These are phyloP conservation scores for Cebus imitator DNA, from an alignment of 2,113 vertebrate species.

Conservation along the genomic window DNA sequence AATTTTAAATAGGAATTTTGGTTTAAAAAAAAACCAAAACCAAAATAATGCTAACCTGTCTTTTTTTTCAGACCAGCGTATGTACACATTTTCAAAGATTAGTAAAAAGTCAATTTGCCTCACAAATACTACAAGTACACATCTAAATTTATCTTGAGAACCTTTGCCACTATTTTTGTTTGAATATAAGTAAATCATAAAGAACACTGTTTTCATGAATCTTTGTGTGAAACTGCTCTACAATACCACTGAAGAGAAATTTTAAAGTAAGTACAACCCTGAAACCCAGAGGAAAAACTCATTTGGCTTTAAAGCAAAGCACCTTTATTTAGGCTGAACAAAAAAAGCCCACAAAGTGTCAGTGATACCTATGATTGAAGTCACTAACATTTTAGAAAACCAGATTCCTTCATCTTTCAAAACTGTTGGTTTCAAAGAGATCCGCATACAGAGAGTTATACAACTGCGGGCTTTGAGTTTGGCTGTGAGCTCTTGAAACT, in stretches of 20 bases:
- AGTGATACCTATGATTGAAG: rapidly evolving
- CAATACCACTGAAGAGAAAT: neutral
- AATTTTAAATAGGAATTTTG: neutral
- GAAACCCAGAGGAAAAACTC: neutral
- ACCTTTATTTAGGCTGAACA: neutral
- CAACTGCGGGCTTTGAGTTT: neutral
- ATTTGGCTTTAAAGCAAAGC: neutral
- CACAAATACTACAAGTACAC: neutral
- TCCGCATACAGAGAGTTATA: neutral
- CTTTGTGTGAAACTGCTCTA: neutral
- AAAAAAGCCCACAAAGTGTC: neutral
- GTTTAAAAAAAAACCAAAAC: neutral
- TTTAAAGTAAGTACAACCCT: neutral
- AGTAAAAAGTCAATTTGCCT: neutral
- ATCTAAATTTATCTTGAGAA: neutral
- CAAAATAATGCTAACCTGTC: neutral
- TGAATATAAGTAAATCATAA: neutral
- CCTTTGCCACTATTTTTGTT: neutral
- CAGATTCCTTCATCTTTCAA: neutral
- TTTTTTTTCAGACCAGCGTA: neutral
- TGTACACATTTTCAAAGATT: neutral
- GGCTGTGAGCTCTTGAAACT: neutral
- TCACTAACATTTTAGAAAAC: neutral
- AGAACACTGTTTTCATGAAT: neutral
- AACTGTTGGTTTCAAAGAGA: neutral